Base-by-base conservation (phyloP, 2,797 vertebrate species). In the Propithecus deckenii region DNA sequence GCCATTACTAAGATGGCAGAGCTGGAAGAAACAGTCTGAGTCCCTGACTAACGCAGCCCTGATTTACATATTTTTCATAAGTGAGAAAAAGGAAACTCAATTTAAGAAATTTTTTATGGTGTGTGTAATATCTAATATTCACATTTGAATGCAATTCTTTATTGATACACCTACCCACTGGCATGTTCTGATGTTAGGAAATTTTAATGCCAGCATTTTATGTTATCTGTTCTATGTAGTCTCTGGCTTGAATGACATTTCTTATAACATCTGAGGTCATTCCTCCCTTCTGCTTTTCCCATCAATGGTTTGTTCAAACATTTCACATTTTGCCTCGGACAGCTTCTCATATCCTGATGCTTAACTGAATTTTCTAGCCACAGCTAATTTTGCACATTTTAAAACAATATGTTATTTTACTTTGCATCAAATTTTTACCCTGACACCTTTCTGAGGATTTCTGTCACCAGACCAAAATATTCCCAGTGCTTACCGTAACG, bases 371-470 rank as follows among this genome's bases (percentile, higher is more conserved):
- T 52, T 85, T 76, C 81, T 48, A 74, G 48, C 4, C 32, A 89
- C 46, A 85, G 52, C 43, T 95, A 86, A 95, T 93, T 93, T 30
- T 74, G 25, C 86, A 93, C 79, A 86, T 86, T 85, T 86, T 91
- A 95, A 96, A 96, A 86, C 55, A 90, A 94, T 52, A 20, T 10
- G 41, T 50, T 65, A 91, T 78, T 94, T 81, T 43, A 81, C 48
- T 78, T 35, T 67, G 43, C 75, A 57, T 83, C 55, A 41, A 46
- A 18, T 43, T 55, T 46, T 75, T 91, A 65, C 35, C 41, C 57
- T 71, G 71, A 76, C 4, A 17, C 25, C 13, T 79, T 91, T 86
- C 76, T 91, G 69, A 93, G 52, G 69, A 86, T 83, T 69, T 89
- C 87, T 83, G 57, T 94, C 59, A 75, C 30, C 52, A 57, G 22